Evolutionary conservation across 2,888 invertebrate genomes (phyloP).

Genomic region (Augiades crinisus): DNA sequence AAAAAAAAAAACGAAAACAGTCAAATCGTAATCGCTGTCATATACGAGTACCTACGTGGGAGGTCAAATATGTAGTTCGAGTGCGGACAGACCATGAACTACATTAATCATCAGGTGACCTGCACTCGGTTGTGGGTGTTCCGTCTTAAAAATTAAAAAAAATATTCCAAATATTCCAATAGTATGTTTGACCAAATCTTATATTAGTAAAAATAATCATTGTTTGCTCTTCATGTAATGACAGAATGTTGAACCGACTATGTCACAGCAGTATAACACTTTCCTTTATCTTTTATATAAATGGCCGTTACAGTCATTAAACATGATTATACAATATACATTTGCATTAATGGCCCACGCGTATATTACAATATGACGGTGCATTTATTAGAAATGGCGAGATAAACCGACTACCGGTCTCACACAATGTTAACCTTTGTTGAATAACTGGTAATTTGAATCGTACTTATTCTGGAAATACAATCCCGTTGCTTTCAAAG

Average conservation of each 20-base stretch:
- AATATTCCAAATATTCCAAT: too few species aligned
- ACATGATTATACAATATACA: conserved; percentile 23
- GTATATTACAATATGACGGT: conserved; percentile 51
- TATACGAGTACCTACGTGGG: too few species aligned
- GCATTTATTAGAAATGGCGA: conserved; percentile 64
- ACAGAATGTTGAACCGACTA: not conserved
- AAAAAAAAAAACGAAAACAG: too few species aligned
- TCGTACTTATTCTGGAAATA: conserved; percentile 15
- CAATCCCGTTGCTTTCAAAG: not conserved
- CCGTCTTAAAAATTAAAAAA: too few species aligned
- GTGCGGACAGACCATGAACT: too few species aligned
- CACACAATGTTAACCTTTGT: conserved; percentile 63
- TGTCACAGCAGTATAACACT: not conserved
- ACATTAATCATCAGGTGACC: too few species aligned
- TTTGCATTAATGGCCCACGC: conserved; percentile 31
- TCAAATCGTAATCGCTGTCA: too few species aligned
- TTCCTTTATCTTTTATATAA: not conserved
- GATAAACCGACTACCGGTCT: conserved; percentile 67
- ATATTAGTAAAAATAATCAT: too few species aligned
- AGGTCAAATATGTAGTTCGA: too few species aligned
- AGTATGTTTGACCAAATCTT: too few species aligned
- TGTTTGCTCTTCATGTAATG: not conserved
- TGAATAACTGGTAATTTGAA: conserved; percentile 38
- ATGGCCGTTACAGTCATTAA: conserved; percentile 4
- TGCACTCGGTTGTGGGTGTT: too few species aligned